Percentiles rank a stretch among this genome's conserved stretches.
phyloP scores from a whole-genome alignment of 2,113 vertebrate genomes.

The Rhynchomys soricoides region DNA sequence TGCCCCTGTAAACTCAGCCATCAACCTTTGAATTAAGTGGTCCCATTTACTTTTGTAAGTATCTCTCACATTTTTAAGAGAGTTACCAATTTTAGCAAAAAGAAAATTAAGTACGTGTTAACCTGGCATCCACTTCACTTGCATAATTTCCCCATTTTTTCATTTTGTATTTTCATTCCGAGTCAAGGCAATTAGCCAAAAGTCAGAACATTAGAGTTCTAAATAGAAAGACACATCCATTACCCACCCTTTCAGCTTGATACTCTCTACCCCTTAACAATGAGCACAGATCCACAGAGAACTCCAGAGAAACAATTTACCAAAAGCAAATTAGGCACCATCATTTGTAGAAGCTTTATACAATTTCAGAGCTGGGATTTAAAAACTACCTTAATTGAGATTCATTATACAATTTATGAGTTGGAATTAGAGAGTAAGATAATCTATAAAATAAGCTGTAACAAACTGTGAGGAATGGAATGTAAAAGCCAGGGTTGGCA shows the following conservation, averaged over 20 bases:
- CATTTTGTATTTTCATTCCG: constrained; percentile 3
- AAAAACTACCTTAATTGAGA: neutral
- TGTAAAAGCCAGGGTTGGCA: neutral
- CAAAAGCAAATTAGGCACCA: neutral
- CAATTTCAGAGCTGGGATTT: neutral
- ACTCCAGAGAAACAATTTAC: neutral
- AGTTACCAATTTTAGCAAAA: neutral
- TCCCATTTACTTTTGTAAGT: neutral
- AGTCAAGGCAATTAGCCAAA: neutral
- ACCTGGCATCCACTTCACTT: neutral
- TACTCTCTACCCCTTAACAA: neutral
- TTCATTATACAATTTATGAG: neutral
- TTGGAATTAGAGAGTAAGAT: neutral
- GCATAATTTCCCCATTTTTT: neutral
- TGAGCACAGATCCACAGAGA: neutral
- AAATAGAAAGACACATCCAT: neutral
- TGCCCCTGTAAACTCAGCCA: neutral
- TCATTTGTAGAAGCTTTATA: neutral
- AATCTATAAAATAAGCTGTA: neutral
- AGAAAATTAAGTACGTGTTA: constrained; percentile 40
- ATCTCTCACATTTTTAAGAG: constrained; percentile 17
- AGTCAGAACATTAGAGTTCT: neutral
- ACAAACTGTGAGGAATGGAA: neutral
- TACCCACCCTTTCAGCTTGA: neutral
- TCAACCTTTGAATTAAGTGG: constrained; percentile 6